A percentile compares a stretch with the other conserved stretches of the same genome.
Evolutionary conservation across 2,797 vertebrate species (phyloP).

Genomic region (Sorex maritimensis): DNA sequence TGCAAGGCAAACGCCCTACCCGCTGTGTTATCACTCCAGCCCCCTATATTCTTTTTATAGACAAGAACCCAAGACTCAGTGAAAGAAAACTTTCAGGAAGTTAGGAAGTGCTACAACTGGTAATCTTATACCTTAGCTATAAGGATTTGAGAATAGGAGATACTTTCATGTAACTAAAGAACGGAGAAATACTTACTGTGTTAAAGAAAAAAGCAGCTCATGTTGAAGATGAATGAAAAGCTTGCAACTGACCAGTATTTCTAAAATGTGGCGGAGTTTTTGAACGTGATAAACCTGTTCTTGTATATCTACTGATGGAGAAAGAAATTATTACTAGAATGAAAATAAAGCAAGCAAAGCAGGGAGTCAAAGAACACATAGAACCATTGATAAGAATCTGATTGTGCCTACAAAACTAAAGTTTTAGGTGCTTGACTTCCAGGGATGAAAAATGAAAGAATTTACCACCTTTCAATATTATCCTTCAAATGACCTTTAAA

Average conservation of each 20-base stretch:
- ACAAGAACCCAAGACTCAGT: neutral
- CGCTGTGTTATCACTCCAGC: too few species aligned
- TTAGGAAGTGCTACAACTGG: neutral
- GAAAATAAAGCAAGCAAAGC: slow-evolving; percentile 40
- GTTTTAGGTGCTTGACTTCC: neutral
- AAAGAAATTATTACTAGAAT: slow-evolving; percentile 95
- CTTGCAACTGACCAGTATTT: slow-evolving; percentile 94
- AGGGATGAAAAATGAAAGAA: neutral
- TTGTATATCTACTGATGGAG: slow-evolving; percentile 93
- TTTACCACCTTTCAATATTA: neutral
- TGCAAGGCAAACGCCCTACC: too few species aligned
- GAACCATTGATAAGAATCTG: neutral
- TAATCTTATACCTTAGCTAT: neutral
- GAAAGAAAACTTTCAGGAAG: slow-evolving; percentile 33
- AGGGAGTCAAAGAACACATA: neutral
- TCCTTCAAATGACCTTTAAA: slow-evolving; percentile 3
- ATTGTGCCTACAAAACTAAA: neutral
- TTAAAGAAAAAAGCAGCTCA: slow-evolving; percentile 95
- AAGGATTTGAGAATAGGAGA: slow-evolving; percentile 53
- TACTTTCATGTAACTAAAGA: slow-evolving; percentile 51
- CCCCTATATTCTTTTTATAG: too few species aligned
- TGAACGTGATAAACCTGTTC: slow-evolving; percentile 95
- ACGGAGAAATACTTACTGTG: slow-evolving; percentile 92
- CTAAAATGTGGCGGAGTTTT: slow-evolving; percentile 98
- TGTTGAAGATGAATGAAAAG: slow-evolving; percentile 95